Evolutionary conservation across 2,888 invertebrate species (phyloP).

Genomic region (Thereva nobilitata): DNA sequence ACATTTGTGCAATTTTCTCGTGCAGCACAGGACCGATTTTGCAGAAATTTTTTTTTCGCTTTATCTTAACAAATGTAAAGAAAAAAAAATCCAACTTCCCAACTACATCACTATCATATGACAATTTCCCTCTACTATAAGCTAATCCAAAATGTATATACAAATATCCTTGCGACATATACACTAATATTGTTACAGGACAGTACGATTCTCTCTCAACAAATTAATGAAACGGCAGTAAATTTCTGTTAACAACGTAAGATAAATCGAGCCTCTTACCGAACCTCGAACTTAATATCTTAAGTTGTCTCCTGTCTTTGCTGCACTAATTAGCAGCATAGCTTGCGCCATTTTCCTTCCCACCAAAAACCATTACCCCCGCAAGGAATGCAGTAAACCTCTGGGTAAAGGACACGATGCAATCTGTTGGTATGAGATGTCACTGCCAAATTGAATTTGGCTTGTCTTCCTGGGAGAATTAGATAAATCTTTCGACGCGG

Average conservation of each 20-base stretch:
- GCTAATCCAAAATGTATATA: too few relatives aligned
- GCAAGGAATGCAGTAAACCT: background rate
- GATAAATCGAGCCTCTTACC: constrained; percentile 22
- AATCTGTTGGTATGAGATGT: constrained; percentile 6
- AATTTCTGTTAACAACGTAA: background rate
- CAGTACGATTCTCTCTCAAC: too few relatives aligned
- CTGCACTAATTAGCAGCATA: constrained; percentile 31
- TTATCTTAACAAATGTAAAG: too few relatives aligned
- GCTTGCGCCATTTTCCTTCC: background rate
- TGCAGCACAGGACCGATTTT: too few relatives aligned
- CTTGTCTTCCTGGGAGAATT: constrained; percentile 20
- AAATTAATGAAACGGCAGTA: too few relatives aligned
- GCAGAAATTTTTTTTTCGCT: too few relatives aligned
- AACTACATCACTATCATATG: too few relatives aligned
- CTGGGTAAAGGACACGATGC: background rate
- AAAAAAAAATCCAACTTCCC: too few relatives aligned
- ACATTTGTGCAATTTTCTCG: too few relatives aligned
- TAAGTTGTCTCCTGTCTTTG: constrained; percentile 30
- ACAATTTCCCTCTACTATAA: too few relatives aligned
- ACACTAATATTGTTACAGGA: too few relatives aligned
- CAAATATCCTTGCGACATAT: too few relatives aligned
- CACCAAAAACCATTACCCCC: background rate
- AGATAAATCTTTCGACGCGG: constrained; percentile 26
- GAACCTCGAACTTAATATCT: constrained; percentile 26
- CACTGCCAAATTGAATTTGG: constrained; percentile 28